phyloP scores from a whole-genome alignment of 2,797 vertebrate genomes.

The Onychomys torridus region DNA sequence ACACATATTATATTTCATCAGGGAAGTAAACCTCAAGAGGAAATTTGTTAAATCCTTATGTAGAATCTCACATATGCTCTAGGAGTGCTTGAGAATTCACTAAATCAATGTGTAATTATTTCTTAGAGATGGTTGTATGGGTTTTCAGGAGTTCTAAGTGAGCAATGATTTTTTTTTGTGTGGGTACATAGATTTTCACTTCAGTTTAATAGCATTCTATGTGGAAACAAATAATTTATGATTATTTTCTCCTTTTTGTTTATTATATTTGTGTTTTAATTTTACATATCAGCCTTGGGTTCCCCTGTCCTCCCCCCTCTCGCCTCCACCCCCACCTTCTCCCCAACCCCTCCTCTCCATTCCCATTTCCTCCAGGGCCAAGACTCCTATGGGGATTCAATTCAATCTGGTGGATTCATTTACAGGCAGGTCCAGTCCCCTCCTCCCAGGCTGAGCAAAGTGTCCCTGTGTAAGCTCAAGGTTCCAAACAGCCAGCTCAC shows the following conservation, averaged over 20 bases:
- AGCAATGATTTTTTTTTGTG: background rate
- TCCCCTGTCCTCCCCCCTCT: too few relatives aligned
- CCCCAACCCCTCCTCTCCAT: too few relatives aligned
- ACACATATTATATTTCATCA: background rate
- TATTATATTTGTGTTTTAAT: too few relatives aligned
- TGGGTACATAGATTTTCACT: background rate
- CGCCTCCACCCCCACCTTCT: too few relatives aligned
- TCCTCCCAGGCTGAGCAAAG: too few relatives aligned
- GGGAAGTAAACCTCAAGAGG: background rate
- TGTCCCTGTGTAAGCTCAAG: too few relatives aligned
- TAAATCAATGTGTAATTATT: background rate
- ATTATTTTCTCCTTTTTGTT: background rate
- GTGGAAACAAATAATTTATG: background rate
- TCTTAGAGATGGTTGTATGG: background rate
- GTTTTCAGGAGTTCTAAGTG: background rate
- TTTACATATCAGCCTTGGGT: too few relatives aligned
- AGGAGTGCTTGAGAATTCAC: background rate
- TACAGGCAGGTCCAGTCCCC: too few relatives aligned
- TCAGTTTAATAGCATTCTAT: background rate
- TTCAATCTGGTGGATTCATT: too few relatives aligned
- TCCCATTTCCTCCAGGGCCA: too few relatives aligned
- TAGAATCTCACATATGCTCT: background rate
- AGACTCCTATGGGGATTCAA: too few relatives aligned
- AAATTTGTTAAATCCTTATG: background rate
- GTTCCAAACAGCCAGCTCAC: too few relatives aligned